Percentiles rank a stretch among this genome's conserved stretches.
These are phyloP conservation scores for Leguminivora glycinivorella DNA, from an alignment of 1,140 invertebrate species.

Conservation along the genomic window DNA sequence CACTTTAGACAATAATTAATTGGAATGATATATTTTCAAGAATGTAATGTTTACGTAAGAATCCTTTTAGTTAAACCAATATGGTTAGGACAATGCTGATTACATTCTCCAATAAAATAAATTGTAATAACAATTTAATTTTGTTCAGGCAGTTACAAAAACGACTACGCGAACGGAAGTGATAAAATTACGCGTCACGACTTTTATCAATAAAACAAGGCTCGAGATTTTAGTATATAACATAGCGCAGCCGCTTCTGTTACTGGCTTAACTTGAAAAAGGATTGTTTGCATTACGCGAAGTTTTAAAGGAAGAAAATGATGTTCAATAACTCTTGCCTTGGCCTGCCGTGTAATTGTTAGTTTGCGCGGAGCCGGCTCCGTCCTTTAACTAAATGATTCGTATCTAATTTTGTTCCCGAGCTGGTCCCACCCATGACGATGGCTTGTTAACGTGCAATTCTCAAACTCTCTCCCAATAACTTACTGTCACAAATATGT, in stretches of 20 bases:
- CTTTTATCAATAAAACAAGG: background rate
- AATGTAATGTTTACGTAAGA: constrained; percentile 71
- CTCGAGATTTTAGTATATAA: background rate
- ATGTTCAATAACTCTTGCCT: constrained; percentile 33
- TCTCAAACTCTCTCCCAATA: constrained; percentile 41
- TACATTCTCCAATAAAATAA: constrained; percentile 6
- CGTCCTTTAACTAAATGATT: constrained; percentile 71
- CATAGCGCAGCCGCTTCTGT: background rate
- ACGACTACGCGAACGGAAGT: background rate
- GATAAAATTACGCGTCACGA: background rate
- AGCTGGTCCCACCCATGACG: constrained; percentile 77
- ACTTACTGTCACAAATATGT: constrained; percentile 29
- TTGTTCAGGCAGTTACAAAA: background rate
- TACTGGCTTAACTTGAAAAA: background rate
- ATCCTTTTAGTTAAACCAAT: constrained; percentile 53
- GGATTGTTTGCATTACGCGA: constrained; percentile 14
- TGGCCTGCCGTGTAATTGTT: constrained; percentile 60
- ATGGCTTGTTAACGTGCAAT: constrained; percentile 69
- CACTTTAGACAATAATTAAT: constrained; percentile 67
- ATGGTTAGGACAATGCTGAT: constrained; percentile 33
- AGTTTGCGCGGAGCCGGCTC: constrained; percentile 51
- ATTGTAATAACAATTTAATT: constrained; percentile 6
- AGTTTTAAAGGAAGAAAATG: constrained; percentile 30
- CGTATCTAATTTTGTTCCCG: constrained; percentile 76
- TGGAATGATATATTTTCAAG: constrained; percentile 77